Evolutionary conservation across 2,113 vertebrate species (phyloP).

Genomic region (Pachypanchax playfairii): DNA sequence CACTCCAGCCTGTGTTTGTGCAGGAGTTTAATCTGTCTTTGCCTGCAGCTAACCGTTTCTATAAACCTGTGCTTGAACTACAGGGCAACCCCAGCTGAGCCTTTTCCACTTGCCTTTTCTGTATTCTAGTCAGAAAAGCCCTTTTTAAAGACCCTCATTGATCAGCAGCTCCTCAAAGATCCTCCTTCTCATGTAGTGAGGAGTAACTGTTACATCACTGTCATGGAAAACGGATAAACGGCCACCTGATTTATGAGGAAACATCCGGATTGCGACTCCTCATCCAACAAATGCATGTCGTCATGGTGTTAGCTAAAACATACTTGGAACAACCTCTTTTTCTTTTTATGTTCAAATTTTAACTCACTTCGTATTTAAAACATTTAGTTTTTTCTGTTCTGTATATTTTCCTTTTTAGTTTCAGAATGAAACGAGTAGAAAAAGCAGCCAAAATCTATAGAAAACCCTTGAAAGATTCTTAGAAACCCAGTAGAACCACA

Average conservation of each 20-base stretch:
- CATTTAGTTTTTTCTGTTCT: no score
- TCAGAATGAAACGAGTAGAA: no score
- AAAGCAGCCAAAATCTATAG: no score
- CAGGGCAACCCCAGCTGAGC: slow-evolving; percentile 22
- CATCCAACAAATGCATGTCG: slow-evolving; percentile 12
- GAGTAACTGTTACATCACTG: slow-evolving; percentile 65
- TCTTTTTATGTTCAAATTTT: no score
- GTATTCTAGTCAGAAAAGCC: slow-evolving; percentile 61
- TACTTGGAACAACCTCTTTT: no score
- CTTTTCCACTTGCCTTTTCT: slow-evolving; percentile 40
- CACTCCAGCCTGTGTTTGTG: slow-evolving; percentile 4
- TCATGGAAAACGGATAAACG: slow-evolving; percentile 52
- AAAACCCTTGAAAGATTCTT: no score
- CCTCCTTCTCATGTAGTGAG: slow-evolving; percentile 37
- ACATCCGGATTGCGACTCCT: not conserved
- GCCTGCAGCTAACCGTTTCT: slow-evolving; percentile 28
- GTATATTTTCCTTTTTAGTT: no score
- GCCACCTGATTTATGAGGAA: slow-evolving; percentile 53
- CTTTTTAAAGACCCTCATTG: slow-evolving; percentile 68
- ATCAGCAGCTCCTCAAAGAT: slow-evolving; percentile 62
- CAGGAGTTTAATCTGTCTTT: slow-evolving; percentile 33
- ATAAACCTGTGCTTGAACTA: slow-evolving; percentile 31
- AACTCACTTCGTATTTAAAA: no score
- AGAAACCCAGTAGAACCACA: no score
- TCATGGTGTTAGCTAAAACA: no score